These are phyloP conservation scores for Troilus luridus DNA, from an alignment of 2,888 invertebrate genomes.

Conservation along the genomic window DNA sequence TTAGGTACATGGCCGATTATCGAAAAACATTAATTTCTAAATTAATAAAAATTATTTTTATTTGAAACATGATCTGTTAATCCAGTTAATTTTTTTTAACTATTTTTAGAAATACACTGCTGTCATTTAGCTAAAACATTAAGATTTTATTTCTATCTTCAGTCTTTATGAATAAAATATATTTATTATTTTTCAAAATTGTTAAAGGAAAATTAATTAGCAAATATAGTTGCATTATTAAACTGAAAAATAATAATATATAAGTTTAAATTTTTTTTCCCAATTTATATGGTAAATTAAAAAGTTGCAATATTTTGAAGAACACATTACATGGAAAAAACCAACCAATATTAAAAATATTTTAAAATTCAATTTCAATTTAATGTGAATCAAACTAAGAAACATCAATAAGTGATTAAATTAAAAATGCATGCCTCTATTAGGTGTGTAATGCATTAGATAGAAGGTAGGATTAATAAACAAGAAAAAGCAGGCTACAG, in stretches of 20 bases:
- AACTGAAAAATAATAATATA: background rate
- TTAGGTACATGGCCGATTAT: background rate
- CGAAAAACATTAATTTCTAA: background rate
- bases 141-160: background rate
- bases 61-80: background rate
- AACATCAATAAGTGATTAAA: background rate
- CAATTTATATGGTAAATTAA: background rate
- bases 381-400: background rate
- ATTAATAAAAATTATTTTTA: background rate
- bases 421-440: background rate
- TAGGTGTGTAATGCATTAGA: background rate
- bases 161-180: background rate
- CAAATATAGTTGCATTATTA: background rate
- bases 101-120: conserved; percentile 21
- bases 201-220: background rate
- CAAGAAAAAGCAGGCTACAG: background rate
- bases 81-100: background rate
- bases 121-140: background rate
- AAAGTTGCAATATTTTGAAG: background rate
- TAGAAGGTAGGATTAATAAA: background rate
- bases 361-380: background rate
- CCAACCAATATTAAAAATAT: background rate
- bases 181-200: background rate
- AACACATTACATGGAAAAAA: background rate
- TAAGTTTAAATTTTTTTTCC: background rate